phyloP scores from a whole-genome alignment of 2,113 vertebrate species.

The Suricata suricatta region DNA sequence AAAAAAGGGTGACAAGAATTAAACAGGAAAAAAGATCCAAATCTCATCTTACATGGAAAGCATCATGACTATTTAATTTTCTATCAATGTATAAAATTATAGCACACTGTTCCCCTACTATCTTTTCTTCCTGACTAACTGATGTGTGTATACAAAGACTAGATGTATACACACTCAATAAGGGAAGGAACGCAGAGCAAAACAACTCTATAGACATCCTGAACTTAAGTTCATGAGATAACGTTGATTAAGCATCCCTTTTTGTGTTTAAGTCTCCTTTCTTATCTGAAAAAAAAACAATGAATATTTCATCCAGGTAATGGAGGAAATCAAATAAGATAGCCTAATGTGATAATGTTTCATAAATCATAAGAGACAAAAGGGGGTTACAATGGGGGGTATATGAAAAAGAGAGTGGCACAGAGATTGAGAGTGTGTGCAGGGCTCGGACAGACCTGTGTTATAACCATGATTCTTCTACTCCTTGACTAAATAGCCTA shows the following conservation, averaged over 20 bases:
- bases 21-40: neutral
- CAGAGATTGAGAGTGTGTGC: rapidly evolving
- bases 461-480: neutral
- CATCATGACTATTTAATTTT: neutral
- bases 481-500: neutral
- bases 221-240: neutral
- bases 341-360: neutral
- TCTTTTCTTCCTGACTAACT: neutral
- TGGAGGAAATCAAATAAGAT: neutral
- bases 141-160: neutral
- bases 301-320: neutral
- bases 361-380: neutral
- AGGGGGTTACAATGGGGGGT: too few relatives aligned
- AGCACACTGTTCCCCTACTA: rapidly evolving
- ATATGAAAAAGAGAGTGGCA: rapidly evolving
- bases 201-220: neutral
- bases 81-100: neutral
- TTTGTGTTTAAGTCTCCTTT: neutral
- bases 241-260: neutral
- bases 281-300: neutral
- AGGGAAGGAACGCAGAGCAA: neutral
- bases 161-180: neutral
- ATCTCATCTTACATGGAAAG: neutral
- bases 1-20: neutral
- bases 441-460: rapidly evolving